These are phyloP conservation scores for Nasalis larvatus DNA, from an alignment of 2,113 vertebrate genomes.

Conservation along the genomic window DNA sequence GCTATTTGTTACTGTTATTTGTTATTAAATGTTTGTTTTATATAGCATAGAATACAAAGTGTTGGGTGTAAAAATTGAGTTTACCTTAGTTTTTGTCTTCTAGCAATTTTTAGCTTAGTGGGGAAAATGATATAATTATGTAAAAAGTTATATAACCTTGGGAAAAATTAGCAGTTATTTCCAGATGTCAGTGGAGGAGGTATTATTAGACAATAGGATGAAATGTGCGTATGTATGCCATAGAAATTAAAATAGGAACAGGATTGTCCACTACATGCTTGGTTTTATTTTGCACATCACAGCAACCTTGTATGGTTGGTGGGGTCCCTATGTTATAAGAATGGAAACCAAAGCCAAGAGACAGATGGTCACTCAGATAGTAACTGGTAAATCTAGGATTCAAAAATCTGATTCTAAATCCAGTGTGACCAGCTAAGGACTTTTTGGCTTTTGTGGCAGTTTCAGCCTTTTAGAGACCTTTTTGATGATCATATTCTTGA, in stretches of 20 bases:
- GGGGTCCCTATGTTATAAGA: neutral
- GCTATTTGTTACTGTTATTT: neutral
- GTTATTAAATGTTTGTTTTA: conserved; percentile 12
- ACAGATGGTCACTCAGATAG: neutral
- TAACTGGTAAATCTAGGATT: neutral
- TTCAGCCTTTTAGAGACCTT: neutral
- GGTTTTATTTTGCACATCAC: neutral
- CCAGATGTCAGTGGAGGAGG: neutral
- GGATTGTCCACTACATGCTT: neutral
- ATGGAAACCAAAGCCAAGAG: neutral
- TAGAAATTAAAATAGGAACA: neutral
- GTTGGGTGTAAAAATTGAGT: neutral
- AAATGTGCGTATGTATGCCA: neutral
- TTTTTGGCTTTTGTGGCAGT: neutral
- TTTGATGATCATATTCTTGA: neutral
- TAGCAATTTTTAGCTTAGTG: conserved; percentile 28
- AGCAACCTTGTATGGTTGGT: neutral
- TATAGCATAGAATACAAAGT: neutral
- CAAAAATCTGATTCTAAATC: conserved; percentile 8
- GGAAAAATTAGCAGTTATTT: neutral
- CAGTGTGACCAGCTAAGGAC: neutral
- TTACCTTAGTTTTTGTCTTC: neutral
- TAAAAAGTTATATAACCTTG: conserved; percentile 5
- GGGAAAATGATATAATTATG: conserved; percentile 15
- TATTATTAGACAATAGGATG: neutral